These are phyloP conservation scores for Phocoena sinus DNA, from an alignment of 2,113 vertebrate species.

Conservation along the genomic window DNA sequence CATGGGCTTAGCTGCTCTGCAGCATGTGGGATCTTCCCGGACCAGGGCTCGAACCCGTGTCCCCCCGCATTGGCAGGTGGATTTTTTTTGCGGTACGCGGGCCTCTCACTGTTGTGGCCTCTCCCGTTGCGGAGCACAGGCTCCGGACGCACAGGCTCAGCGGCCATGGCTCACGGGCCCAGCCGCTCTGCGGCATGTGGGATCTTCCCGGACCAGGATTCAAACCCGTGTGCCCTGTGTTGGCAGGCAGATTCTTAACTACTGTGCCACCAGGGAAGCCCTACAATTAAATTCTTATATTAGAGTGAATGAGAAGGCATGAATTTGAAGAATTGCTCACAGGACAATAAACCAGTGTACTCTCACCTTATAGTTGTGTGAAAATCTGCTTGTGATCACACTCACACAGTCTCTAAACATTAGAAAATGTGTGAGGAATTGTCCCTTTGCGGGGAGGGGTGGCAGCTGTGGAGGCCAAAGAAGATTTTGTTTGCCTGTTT, in stretches of 20 bases:
- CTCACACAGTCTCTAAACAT: neutral
- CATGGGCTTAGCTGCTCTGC: accelerated
- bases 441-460: neutral
- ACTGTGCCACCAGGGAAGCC: no score
- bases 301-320: neutral
- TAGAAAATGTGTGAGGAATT: neutral
- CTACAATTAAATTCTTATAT: neutral
- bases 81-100: no score
- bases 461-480: neutral
- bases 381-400: neutral
- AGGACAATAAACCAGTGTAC: neutral
- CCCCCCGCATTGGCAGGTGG: no score
- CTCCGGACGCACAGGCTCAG: no score
- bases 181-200: no score
- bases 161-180: no score
- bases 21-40: no score
- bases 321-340: neutral
- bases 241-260: neutral
- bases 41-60: no score
- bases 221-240: no score
- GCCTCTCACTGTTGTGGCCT: no score
- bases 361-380: neutral
- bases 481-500: neutral
- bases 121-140: no score
- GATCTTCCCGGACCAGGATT: no score